phyloP scores from a whole-genome alignment of 2,888 invertebrate species.

The Arctia plantaginis region DNA sequence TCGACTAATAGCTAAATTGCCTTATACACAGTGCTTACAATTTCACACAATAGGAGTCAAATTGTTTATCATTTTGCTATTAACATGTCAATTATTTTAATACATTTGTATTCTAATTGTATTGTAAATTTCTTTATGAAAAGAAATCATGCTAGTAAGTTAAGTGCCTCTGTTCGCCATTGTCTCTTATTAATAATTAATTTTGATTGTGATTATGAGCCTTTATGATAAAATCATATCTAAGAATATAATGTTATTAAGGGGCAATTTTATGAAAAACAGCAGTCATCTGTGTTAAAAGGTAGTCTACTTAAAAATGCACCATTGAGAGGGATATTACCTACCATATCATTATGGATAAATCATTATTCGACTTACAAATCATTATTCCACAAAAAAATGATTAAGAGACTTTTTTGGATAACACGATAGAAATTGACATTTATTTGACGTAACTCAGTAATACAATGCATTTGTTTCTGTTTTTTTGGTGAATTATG shows the following conservation, averaged over 20 bases:
- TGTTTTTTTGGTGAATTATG: neutral
- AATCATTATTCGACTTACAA: neutral
- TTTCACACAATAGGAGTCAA: constrained; percentile 38
- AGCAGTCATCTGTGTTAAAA: neutral
- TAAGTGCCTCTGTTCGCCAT: constrained; percentile 30
- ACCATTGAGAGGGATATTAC: neutral
- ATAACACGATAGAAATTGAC: neutral
- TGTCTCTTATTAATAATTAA: constrained; percentile 33
- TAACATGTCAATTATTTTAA: constrained; percentile 28
- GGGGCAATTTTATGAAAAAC: neutral
- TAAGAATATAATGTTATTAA: neutral
- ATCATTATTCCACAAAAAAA: neutral
- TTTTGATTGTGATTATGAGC: constrained; percentile 33
- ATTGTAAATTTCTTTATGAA: constrained; percentile 26
- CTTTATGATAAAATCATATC: constrained; percentile 34
- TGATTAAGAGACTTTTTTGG: neutral
- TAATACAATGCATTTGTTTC: neutral
- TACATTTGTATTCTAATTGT: constrained; percentile 9
- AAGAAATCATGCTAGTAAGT: constrained; percentile 21
- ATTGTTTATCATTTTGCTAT: constrained; percentile 22
- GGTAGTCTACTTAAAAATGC: neutral
- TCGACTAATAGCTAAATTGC: constrained; percentile 9
- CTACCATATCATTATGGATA: neutral
- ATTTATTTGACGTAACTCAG: neutral
- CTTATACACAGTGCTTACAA: constrained; percentile 33